Evolutionary conservation across 2,888 invertebrate species (phyloP).

Genomic region (Halocaridina rubra): DNA sequence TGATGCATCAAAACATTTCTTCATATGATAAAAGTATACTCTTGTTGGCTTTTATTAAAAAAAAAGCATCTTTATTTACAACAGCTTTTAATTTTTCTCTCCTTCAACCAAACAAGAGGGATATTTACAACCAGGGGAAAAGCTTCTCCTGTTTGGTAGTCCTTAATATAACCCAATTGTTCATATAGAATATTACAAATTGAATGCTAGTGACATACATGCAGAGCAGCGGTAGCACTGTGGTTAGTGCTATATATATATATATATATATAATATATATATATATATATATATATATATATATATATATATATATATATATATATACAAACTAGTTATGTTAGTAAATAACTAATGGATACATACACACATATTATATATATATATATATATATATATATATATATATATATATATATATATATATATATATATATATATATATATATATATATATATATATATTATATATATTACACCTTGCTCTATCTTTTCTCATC

Average conservation of each 20-base stretch:
- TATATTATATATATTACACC: neutral
- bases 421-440: neutral
- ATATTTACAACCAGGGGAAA: too few relatives aligned
- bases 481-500: neutral
- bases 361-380: neutral
- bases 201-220: too few relatives aligned
- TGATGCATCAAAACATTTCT: too few relatives aligned
- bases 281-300: conserved; percentile 1
- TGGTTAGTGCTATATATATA: neutral
- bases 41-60: too few relatives aligned
- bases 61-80: too few relatives aligned
- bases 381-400: neutral
- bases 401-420: neutral
- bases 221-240: too few relatives aligned
- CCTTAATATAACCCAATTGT: too few relatives aligned
- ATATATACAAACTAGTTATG: neutral
- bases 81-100: too few relatives aligned
- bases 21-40: too few relatives aligned
- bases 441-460: neutral
- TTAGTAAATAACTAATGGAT: neutral
- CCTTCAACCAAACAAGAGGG: too few relatives aligned
- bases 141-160: too few relatives aligned
- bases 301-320: neutral
- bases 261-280: neutral
- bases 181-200: too few relatives aligned